Evolutionary conservation across 2,888 invertebrate genomes (phyloP), one percentile per base, ranked within the genome.

Genomic region (Thecophora atra): DNA sequence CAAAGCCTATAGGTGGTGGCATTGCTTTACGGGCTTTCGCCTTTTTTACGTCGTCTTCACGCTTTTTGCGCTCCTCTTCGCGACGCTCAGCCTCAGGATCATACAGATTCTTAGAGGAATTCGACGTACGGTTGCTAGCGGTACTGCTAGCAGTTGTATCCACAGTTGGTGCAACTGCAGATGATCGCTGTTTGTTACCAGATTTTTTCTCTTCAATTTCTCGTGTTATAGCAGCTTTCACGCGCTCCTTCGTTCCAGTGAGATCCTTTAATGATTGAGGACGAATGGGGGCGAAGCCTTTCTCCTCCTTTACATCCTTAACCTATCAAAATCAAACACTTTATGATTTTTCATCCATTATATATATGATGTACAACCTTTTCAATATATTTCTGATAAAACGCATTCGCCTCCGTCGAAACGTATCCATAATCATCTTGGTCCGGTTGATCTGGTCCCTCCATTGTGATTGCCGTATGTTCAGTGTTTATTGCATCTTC

Each of bases 361-460:
- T 4, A 3, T 54, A 54, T 54, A n/a, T 11, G 1, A 13, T 51
- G 8, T 51, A 37, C 37, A 78, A 94, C 94, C 83, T 95, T 95
- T 77, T 92, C 92, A 90, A 96, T 93, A 88, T 96, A 91, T 85
- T 95, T 94, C 77, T 91, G 91, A 83, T 95, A 95, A 78, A 92
- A 89, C 37, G 92, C 93, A 58, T 93, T 91, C 1, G 95, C 93
- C 84, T 93, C 93, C 79, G 92, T 92, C 0, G 96, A 96, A 52
- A 93, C 94, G 82, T 95, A 96, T 0, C 96, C 96, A 82, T 96
- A 96, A 82, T 96, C 96, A 87, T 96, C 96, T 82, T 95, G 94
- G 80, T 96, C 96, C 0, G 94, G 93, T 80, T 95, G 94, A 1
- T 92, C 90, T 0, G 92, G 91, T 0, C 94, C 94, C 65, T 90